Base-by-base conservation (phyloP, 2,888 invertebrate genomes). In the Xestia sexstrigata region DNA sequence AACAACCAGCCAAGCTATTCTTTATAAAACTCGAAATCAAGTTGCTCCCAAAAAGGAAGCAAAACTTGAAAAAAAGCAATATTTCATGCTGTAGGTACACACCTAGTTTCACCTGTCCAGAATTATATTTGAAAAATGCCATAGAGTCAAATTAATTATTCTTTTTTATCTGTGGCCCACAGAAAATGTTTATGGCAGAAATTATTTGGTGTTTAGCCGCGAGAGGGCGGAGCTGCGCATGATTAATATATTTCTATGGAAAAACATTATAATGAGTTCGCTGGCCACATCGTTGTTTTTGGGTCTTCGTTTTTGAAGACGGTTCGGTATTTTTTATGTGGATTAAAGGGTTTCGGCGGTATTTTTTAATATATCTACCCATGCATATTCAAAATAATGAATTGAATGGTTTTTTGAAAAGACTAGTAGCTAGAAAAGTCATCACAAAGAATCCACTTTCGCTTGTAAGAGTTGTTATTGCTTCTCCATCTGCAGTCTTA, bases 181-280 rank as follows among this genome's bases (percentile, higher is more conserved):
- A 93, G 89, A 90, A 91, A 93, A 94, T 95, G 93, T 93, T 91
- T 95, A 92, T 92, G 93, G 94, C 95, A 95, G 93, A 95, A 95
- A 96, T 96, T 95, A 96, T 96, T 96, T 96, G 95, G 96, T 96
- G 93, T 96, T 96, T 96, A 95, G 94, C 95, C 95, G 95, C 92
- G 90, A 91, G 94, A 90, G 95, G 96, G 96, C 95, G 96, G 90
- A 94, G 95, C 88, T 74, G 83, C 87, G 86, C 88, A 91, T 96
- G 96, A 96, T 96, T 96, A 96, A 96, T 96, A 95, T 94, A 95
- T 94, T 96, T 95, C 95, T 95, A 94, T 93, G 94, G 94, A 95
- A 95, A 93, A 95, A 95, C 93, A 91, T 91, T 91, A 92, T 95
- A 96, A 96, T 95, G 95, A 95, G 93, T 92, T 91, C 83, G 88